phyloP scores from a whole-genome alignment of 2,888 invertebrate species.

The Cloeon dipterum region DNA sequence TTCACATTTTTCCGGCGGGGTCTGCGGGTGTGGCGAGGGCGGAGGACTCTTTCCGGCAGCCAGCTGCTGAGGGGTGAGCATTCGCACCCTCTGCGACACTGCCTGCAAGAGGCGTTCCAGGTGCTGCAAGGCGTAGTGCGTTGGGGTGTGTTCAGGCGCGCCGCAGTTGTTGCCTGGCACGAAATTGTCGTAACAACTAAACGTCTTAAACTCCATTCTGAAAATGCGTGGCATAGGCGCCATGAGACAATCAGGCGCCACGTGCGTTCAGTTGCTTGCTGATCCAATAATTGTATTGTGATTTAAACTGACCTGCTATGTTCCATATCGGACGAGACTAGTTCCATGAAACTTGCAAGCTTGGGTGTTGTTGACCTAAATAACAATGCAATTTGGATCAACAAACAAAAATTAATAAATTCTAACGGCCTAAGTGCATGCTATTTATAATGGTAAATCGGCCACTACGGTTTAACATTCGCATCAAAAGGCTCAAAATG shows the following conservation, averaged over 20 bases:
- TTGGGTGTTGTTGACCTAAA: conserved; percentile 14
- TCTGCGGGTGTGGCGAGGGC: background rate
- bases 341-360: conserved; percentile 14
- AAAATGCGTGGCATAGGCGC: too few species aligned
- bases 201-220: conserved; percentile 61
- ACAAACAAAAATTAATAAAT: background rate
- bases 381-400: conserved; percentile 4
- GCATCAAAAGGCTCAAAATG: background rate
- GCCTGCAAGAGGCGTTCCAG: conserved; percentile 28
- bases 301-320: conserved; percentile 13
- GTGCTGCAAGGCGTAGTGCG: conserved; percentile 47
- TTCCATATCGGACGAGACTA: conserved; percentile 13
- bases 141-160: conserved; percentile 55
- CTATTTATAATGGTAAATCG: background rate
- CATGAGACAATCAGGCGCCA: too few species aligned
- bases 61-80: conserved; percentile 4
- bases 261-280: too few species aligned
- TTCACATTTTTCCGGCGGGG: background rate
- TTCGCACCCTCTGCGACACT: conserved; percentile 11
- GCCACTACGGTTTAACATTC: background rate
- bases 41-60: background rate
- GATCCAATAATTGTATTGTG: too few species aligned
- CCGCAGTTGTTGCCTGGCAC: conserved; percentile 59
- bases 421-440: background rate
- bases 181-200: conserved; percentile 76